Percentiles rank a stretch among this genome's conserved stretches.
Conservation (phyloP, 2,113 vertebrate species). For the Leptosomus discolor region DNA sequence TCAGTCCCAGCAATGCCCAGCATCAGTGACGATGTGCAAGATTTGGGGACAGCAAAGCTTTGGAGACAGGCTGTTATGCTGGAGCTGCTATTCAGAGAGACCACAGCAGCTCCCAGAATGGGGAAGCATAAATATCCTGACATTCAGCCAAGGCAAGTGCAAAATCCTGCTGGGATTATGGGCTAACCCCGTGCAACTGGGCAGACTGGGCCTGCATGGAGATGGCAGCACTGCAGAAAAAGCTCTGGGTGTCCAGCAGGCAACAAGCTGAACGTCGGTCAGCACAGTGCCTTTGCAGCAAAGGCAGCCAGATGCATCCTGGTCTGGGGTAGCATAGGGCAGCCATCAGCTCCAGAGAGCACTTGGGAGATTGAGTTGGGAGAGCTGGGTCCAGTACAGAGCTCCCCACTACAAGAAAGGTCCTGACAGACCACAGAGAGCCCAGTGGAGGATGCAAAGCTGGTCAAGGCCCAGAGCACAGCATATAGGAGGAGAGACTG, state of each 20-base stretch:
- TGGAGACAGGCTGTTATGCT: not conserved
- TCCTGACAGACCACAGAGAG: not conserved
- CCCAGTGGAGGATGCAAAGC: not conserved
- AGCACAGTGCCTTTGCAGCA: not conserved
- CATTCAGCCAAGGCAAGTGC: not conserved
- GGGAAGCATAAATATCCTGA: not conserved
- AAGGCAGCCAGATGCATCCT: not conserved
- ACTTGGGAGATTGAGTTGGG: fast-evolving
- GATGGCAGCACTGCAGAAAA: not conserved
- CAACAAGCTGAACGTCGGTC: not conserved
- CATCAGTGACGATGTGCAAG: too few species aligned
- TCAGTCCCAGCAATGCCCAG: not conserved
- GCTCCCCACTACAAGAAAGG: not conserved
- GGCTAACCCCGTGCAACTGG: not conserved
- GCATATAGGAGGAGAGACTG: fast-evolving
- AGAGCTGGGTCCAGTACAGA: not conserved
- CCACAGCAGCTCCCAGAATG: not conserved
- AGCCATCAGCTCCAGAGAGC: not conserved
- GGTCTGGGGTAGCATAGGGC: not conserved
- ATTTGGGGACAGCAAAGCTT: not conserved
- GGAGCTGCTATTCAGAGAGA: not conserved
- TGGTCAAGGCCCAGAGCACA: not conserved
- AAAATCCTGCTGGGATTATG: not conserved
- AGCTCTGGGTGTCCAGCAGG: fast-evolving
- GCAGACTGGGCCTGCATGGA: not conserved